These are phyloP conservation scores for Daboia siamensis DNA, from an alignment of 2,113 vertebrate genomes.

Conservation along the genomic window DNA sequence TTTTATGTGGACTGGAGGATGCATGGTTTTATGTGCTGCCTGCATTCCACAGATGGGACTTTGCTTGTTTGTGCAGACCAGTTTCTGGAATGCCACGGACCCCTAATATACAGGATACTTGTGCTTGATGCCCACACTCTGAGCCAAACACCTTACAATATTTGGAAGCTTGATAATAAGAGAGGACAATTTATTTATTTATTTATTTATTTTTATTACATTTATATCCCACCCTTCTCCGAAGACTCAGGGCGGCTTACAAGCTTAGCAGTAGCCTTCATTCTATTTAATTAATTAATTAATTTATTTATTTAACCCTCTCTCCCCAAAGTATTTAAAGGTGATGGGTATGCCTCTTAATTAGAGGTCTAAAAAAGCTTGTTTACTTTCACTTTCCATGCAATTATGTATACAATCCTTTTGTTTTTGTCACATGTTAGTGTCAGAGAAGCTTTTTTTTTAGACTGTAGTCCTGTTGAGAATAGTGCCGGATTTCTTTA, in stretches of 20 bases:
- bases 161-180: constrained; percentile 39
- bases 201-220: too few species aligned
- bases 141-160: constrained; percentile 25
- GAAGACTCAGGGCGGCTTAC: too few species aligned
- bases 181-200: constrained; percentile 36
- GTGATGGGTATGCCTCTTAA: constrained; percentile 44
- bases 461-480: constrained; percentile 47
- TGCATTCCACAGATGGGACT: too few species aligned
- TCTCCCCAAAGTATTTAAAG: constrained; percentile 58
- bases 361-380: constrained; percentile 52
- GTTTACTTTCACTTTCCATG: constrained; percentile 48
- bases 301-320: too few species aligned
- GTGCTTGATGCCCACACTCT: constrained; percentile 10
- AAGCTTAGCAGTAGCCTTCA: too few species aligned
- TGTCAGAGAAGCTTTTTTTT: constrained; percentile 61
- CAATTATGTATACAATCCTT: constrained; percentile 55
- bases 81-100: too few species aligned
- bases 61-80: too few species aligned
- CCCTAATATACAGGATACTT: constrained; percentile 12
- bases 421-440: constrained; percentile 47
- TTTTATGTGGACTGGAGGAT: too few species aligned
- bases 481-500: constrained; percentile 54
- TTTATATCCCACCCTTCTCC: too few species aligned
- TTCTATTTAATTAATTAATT: too few species aligned
- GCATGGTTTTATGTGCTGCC: too few species aligned